These are phyloP conservation scores for Shargacucullia verbasci DNA, from an alignment of 2,888 invertebrate species.

Conservation along the genomic window DNA sequence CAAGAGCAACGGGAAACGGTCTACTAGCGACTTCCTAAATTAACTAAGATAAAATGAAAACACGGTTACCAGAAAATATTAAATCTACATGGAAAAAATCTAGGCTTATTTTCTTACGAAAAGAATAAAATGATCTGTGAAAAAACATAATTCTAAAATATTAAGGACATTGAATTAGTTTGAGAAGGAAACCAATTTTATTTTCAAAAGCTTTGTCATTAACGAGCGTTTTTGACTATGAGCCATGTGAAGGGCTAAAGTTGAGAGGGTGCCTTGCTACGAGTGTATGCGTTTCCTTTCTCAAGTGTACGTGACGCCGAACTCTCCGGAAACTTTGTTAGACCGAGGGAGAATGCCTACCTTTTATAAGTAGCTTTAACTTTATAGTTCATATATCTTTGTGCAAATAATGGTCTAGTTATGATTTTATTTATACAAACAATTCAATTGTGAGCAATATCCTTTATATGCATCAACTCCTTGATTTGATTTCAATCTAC, in stretches of 20 bases:
- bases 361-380: not conserved
- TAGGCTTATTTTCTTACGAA: not conserved
- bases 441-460: slow-evolving; percentile 33
- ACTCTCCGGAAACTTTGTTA: slow-evolving; percentile 39
- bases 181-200: slow-evolving; percentile 1
- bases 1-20: slow-evolving; percentile 41
- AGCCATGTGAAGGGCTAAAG: slow-evolving; percentile 22
- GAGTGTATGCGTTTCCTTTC: slow-evolving; percentile 22
- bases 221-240: slow-evolving; percentile 9
- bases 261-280: slow-evolving; percentile 12
- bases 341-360: slow-evolving; percentile 16
- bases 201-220: slow-evolving; percentile 1
- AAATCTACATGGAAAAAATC: not conserved
- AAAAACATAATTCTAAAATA: not conserved
- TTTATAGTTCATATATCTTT: not conserved
- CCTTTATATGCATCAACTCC: slow-evolving; percentile 46
- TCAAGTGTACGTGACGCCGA: slow-evolving; percentile 33
- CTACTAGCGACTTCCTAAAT: slow-evolving; percentile 22
- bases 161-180: not conserved
- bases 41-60: slow-evolving; percentile 12
- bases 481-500: slow-evolving; percentile 74
- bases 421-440: slow-evolving; percentile 16
- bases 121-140: not conserved
- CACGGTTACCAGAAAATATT: not conserved
- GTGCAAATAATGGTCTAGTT: not conserved